Base-by-base conservation (phyloP, 2,888 invertebrate species). In the Euzophera pinguis region DNA sequence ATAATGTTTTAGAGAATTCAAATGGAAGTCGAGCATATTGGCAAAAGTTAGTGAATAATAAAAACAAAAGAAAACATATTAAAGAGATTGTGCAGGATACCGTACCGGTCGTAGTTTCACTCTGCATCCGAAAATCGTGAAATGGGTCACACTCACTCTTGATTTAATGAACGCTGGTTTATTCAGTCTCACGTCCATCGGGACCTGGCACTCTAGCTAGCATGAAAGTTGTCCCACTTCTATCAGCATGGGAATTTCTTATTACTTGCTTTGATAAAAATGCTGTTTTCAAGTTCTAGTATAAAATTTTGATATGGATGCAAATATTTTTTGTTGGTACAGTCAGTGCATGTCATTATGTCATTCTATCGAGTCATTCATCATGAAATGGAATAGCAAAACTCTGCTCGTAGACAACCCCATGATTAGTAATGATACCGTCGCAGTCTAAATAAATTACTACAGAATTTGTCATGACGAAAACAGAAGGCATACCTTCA, bases 121-220 rank as follows among this genome's bases (percentile, higher is more conserved):
- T 67, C 63, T 59, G 62, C 63, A 65, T 16, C 69, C 71, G 69
- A 70, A 73, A 75, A 69, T 64, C 58, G 59, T 59, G 53, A 75
- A 75, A 72, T 73, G 61, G 80, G 80, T 76, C 76, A 68, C 64
- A 67, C 63, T 39, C 16, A 67, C 62, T 39, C 16, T 63, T 58
- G 59, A 63, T 57, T 41, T 77, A 76, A 74, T 72, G 66, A 73
- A 69, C 56, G 43, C 59, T 57, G 62, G 64, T 65, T 67, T 65
- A 72, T 71, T 68, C 65, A 62, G 60, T 61, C 61, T 58, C 61
- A 63, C 58, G 65, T 72, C 77, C 67, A 60, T 56, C 55, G 71
- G 73, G 79, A 75, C 57, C 53, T 43, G 55, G 51, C 53, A 53
- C 35, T 52, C 53, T 57, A 63, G 62, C 62, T 62, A 50, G 54